A percentile compares a stretch with the other conserved stretches of the same genome.
Evolutionary conservation across 2,888 invertebrate species (phyloP).

Genomic region (Diarsia mendica): DNA sequence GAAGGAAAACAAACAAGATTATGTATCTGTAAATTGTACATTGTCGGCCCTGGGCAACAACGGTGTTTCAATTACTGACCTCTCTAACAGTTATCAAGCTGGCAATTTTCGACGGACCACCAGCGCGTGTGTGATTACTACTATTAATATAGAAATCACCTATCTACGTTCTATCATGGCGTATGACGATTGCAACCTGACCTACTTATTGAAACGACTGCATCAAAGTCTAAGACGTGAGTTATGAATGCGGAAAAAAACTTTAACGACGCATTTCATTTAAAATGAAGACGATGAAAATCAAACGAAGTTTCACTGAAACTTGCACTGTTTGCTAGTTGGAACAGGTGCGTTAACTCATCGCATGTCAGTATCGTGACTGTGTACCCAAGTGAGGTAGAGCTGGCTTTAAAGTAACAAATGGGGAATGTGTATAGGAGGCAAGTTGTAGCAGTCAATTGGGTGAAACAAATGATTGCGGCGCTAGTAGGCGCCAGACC

Average conservation of each 20-base stretch:
- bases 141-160: constrained; percentile 61
- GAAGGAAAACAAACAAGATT: constrained; percentile 53
- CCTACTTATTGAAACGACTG: constrained; percentile 45
- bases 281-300: constrained; percentile 30
- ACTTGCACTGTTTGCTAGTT: constrained; percentile 1
- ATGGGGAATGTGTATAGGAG: constrained; percentile 49
- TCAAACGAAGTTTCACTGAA: constrained; percentile 14
- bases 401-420: constrained; percentile 46
- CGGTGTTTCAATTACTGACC: constrained; percentile 56
- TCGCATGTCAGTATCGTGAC: constrained; percentile 16
- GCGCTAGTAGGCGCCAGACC: constrained; percentile 42
- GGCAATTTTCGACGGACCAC: constrained; percentile 57
- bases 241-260: constrained; percentile 29
- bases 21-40: constrained; percentile 44
- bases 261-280: constrained; percentile 20
- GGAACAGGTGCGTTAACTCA: constrained; percentile 20
- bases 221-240: constrained; percentile 36
- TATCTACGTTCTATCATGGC: constrained; percentile 45
- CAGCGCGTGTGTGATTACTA: constrained; percentile 57
- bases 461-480: constrained; percentile 61
- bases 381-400: constrained; percentile 10
- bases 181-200: constrained; percentile 40
- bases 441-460: constrained; percentile 60
- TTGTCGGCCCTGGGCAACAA: constrained; percentile 43
- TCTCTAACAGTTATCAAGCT: constrained; percentile 55